A percentile compares a stretch with the other conserved stretches of the same genome.
These are phyloP conservation scores for Hirtodrosophila confusa DNA, from an alignment of 2,888 invertebrate genomes.

Conservation along the genomic window DNA sequence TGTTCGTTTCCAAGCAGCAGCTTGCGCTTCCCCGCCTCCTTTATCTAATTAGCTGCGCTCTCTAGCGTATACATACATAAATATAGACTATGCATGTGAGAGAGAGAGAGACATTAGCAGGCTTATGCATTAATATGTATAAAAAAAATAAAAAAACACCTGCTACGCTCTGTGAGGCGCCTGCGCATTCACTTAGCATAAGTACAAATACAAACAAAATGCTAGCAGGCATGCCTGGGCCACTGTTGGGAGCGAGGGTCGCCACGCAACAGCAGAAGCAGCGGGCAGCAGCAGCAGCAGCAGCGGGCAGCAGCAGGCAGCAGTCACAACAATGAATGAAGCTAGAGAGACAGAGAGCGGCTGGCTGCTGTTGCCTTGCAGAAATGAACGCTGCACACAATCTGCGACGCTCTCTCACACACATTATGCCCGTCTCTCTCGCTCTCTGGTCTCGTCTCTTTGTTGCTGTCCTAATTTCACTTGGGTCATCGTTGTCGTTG, in stretches of 20 bases:
- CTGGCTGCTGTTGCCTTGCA: slow-evolving; percentile 41
- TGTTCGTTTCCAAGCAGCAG: slow-evolving; percentile 34
- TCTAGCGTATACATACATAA: slow-evolving; percentile 65
- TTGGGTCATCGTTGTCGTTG: slow-evolving; percentile 29
- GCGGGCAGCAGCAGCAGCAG: neutral
- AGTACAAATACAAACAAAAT: slow-evolving; percentile 43
- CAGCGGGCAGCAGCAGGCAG: neutral
- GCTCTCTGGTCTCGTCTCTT: slow-evolving; percentile 5
- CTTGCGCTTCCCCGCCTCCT: slow-evolving; percentile 2
- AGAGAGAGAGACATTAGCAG: slow-evolving; percentile 20
- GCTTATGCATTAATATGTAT: slow-evolving; percentile 11
- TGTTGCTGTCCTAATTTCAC: slow-evolving; percentile 61
- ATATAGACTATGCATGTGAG: slow-evolving; percentile 32
- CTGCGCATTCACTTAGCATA: slow-evolving; percentile 49
- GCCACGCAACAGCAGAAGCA: too few relatives aligned
- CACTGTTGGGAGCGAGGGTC: slow-evolving; percentile 16
- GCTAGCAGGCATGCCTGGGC: slow-evolving; percentile 25
- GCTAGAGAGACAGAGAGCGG: slow-evolving; percentile 16
- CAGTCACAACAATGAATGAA: slow-evolving; percentile 36
- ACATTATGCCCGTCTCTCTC: neutral
- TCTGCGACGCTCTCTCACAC: slow-evolving; percentile 21
- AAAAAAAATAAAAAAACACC: slow-evolving; percentile 9
- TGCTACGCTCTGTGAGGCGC: slow-evolving; percentile 36
- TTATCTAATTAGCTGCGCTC: slow-evolving; percentile 41
- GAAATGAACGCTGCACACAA: slow-evolving; percentile 72